These are phyloP conservation scores for Molanna angustata DNA, from an alignment of 2,888 invertebrate species.

Conservation along the genomic window DNA sequence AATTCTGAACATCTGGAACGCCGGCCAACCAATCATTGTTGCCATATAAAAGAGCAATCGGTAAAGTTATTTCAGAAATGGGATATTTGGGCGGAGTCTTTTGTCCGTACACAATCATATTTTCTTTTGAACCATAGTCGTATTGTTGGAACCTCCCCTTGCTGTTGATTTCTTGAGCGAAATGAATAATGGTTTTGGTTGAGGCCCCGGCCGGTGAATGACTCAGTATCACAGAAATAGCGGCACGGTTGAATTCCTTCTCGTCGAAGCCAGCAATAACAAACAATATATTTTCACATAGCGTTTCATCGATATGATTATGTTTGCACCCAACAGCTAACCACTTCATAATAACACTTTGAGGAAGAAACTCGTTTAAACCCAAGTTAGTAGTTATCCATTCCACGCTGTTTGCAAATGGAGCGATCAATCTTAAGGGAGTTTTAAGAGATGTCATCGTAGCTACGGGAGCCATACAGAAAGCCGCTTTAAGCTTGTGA, in stretches of 20 bases:
- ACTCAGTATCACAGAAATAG: constrained; percentile 65
- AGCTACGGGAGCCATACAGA: constrained; percentile 69
- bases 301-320: constrained; percentile 53
- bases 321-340: constrained; percentile 62
- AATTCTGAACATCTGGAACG: constrained; percentile 57
- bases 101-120: constrained; percentile 58
- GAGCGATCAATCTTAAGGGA: constrained; percentile 66
- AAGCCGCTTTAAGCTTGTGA: constrained; percentile 63
- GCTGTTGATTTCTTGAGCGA: constrained; percentile 58
- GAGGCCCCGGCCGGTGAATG: constrained; percentile 76
- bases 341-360: constrained; percentile 58
- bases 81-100: constrained; percentile 61
- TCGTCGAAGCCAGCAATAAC: constrained; percentile 69
- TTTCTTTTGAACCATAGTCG: constrained; percentile 64
- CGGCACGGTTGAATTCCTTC: constrained; percentile 62
- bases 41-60: constrained; percentile 64
- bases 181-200: constrained; percentile 69
- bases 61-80: constrained; percentile 58
- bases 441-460: constrained; percentile 64
- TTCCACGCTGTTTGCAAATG: constrained; percentile 58
- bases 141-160: constrained; percentile 61
- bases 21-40: constrained; percentile 73
- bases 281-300: constrained; percentile 74
- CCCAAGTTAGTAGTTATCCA: constrained; percentile 64
- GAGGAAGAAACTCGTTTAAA: constrained; percentile 72